These are phyloP conservation scores for Drosophila bocqueti DNA, from an alignment of 1,140 invertebrate genomes.

Conservation along the genomic window DNA sequence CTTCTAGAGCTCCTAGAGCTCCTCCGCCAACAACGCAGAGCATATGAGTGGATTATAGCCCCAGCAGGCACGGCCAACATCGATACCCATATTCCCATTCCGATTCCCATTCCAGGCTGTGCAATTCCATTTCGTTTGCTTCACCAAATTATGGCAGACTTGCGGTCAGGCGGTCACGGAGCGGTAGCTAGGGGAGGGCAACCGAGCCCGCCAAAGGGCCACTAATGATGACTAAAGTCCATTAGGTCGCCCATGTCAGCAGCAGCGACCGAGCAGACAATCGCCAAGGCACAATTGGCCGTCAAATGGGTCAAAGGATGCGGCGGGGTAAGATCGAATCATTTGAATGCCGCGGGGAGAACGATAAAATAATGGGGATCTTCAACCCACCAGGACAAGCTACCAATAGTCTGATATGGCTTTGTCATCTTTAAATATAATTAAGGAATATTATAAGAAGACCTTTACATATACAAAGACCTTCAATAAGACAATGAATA, in stretches of 20 bases:
- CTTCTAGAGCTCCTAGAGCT: conserved; percentile 24
- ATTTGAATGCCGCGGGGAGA: conserved; percentile 43
- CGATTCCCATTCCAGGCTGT: conserved; percentile 16
- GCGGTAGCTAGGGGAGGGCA: neutral
- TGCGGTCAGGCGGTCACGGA: conserved; percentile 14
- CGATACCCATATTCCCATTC: conserved; percentile 14
- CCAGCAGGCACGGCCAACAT: conserved; percentile 39
- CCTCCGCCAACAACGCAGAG: conserved; percentile 32
- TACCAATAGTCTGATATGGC: neutral
- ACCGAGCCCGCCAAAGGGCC: conserved; percentile 39
- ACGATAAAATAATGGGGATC: conserved; percentile 28
- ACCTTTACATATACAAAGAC: neutral
- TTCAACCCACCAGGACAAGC: neutral
- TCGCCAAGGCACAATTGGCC: conserved; percentile 16
- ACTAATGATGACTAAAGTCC: conserved; percentile 51
- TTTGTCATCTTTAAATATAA: neutral
- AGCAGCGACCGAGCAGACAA: conserved; percentile 35
- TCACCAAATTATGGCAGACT: conserved; percentile 45
- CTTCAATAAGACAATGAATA: neutral
- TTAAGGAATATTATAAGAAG: neutral
- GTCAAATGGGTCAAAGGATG: conserved; percentile 15
- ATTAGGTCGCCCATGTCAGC: conserved; percentile 37
- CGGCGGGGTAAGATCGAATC: conserved; percentile 20
- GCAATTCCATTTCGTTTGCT: conserved; percentile 48
- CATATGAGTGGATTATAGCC: conserved; percentile 55